These are phyloP conservation scores for Drosophila prostipennis DNA, from an alignment of 2,888 invertebrate species.

Conservation along the genomic window DNA sequence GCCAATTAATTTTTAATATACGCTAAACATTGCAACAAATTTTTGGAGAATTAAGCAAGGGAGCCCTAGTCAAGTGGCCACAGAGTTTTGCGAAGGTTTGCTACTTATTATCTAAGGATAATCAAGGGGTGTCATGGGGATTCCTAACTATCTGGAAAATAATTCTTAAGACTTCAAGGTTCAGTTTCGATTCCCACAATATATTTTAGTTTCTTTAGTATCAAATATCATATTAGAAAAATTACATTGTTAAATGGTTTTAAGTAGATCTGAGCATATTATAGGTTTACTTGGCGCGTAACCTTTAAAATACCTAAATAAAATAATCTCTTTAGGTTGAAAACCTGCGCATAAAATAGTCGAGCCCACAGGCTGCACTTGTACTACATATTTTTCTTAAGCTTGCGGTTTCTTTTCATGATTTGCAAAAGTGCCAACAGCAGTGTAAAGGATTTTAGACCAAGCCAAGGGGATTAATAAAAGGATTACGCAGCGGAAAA, in stretches of 20 bases:
- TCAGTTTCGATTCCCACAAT: no score
- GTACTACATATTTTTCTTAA: constrained; percentile 25
- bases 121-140: not conserved
- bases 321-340: not conserved
- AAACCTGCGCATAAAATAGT: constrained; percentile 11
- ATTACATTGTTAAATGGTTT: not conserved
- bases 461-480: constrained; percentile 81
- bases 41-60: constrained; percentile 49
- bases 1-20: constrained; percentile 74
- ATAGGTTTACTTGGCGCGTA: not conserved
- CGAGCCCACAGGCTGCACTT: constrained; percentile 14
- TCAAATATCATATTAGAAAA: no score
- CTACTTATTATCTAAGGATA: constrained; percentile 33
- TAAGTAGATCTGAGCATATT: not conserved
- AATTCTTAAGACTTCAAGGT: no score
- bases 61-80: constrained; percentile 6
- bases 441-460: constrained; percentile 77
- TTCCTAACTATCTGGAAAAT: no score
- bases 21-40: constrained; percentile 67
- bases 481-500: constrained; percentile 81
- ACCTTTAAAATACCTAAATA: no score
- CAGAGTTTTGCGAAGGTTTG: constrained; percentile 47
- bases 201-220: no score
- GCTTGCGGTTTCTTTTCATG: constrained; percentile 56
- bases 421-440: constrained; percentile 76